Percentiles rank a stretch among this genome's conserved stretches.
phyloP scores from a whole-genome alignment of 1,140 invertebrate species.

The Anthonomus grandis region DNA sequence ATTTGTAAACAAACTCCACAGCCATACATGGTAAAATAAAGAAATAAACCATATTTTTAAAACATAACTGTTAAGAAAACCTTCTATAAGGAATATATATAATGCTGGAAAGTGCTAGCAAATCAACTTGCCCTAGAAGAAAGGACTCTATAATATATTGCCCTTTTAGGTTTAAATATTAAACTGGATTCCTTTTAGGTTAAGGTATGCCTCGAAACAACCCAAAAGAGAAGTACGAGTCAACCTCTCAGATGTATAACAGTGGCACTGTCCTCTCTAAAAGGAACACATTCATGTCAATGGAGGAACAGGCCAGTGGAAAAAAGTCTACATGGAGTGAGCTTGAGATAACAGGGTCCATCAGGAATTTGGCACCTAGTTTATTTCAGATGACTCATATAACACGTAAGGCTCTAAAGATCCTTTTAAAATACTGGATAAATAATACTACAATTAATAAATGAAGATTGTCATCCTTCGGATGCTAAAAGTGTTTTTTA shows the following conservation, averaged over 20 bases:
- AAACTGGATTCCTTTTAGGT: slow-evolving; percentile 46
- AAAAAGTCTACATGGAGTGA: slow-evolving; percentile 82
- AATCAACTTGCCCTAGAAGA: too few species aligned
- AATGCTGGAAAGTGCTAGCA: too few species aligned
- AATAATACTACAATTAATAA: too few species aligned
- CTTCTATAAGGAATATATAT: too few species aligned
- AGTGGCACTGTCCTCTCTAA: slow-evolving; percentile 54
- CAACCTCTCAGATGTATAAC: slow-evolving; percentile 8
- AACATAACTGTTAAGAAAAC: too few species aligned
- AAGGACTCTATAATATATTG: too few species aligned
- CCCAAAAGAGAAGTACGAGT: slow-evolving; percentile 55
- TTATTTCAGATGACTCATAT: slow-evolving; percentile 89
- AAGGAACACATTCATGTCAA: slow-evolving; percentile 86
- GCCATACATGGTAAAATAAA: too few species aligned
- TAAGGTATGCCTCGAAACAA: slow-evolving; percentile 60
- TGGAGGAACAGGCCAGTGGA: slow-evolving; percentile 85
- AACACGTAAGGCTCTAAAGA: slow-evolving; percentile 59
- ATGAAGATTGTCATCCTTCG: too few species aligned
- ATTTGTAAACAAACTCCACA: too few species aligned
- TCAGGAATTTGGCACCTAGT: slow-evolving; percentile 86
- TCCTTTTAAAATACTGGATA: too few species aligned
- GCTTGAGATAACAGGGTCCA: slow-evolving; percentile 68
- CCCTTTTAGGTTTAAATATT: slow-evolving; percentile 1
- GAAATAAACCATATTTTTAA: too few species aligned
- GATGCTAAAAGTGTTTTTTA: too few species aligned